These are phyloP conservation scores for Epinotia ramella DNA, from an alignment of 2,888 invertebrate species.

Conservation along the genomic window DNA sequence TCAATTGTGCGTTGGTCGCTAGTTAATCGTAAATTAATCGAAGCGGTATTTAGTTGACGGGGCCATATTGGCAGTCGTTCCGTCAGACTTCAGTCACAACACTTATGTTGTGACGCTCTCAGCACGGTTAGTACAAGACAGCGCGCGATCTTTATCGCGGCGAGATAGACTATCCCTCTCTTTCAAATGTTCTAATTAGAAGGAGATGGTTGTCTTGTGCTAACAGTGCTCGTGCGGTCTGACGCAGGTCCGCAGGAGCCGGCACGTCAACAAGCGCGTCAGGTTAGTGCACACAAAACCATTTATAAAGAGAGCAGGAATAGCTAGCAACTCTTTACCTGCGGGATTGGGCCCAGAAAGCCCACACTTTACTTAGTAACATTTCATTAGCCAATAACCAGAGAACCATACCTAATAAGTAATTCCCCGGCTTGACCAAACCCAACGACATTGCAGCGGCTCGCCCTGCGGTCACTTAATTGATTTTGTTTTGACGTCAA, in stretches of 20 bases:
- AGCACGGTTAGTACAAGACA: too few species aligned
- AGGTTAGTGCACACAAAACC: too few species aligned
- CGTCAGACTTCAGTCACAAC: too few species aligned
- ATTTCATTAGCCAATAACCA: background rate
- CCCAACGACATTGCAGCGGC: constrained; percentile 4
- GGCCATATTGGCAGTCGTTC: background rate
- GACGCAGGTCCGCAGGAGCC: too few species aligned
- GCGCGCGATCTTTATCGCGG: too few species aligned
- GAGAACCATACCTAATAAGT: background rate
- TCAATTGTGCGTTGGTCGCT: background rate
- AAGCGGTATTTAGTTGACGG: background rate
- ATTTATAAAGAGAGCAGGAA: too few species aligned
- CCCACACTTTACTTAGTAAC: background rate
- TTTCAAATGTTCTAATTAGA: too few species aligned
- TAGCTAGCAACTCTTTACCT: background rate
- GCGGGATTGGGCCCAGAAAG: background rate
- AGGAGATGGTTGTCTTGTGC: too few species aligned
- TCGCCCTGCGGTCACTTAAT: constrained; percentile 35
- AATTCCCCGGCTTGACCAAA: constrained; percentile 7
- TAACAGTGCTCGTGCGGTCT: too few species aligned
- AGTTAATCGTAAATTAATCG: constrained; percentile 12
- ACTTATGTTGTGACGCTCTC: too few species aligned
- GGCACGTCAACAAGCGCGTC: too few species aligned
- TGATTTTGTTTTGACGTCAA: constrained; percentile 44
- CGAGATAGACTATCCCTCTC: too few species aligned